These are phyloP conservation scores for Oryzias sinensis DNA, from an alignment of 2,797 vertebrate genomes.

Conservation along the genomic window DNA sequence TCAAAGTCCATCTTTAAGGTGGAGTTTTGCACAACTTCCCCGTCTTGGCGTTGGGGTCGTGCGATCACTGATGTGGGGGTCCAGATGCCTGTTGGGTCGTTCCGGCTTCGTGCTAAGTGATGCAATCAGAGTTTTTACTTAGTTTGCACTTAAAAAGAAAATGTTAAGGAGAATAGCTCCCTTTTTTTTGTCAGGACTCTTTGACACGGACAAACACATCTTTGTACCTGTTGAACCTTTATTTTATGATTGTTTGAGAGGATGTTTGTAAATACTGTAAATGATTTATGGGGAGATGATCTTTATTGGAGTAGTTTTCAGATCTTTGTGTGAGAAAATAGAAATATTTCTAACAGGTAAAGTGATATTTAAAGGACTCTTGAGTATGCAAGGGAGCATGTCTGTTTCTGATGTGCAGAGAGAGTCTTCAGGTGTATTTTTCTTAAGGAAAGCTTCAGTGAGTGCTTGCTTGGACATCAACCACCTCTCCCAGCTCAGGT, in stretches of 20 bases:
- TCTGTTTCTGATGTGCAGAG: constrained; percentile 81
- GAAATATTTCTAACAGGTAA: constrained; percentile 90
- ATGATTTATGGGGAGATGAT: constrained; percentile 77
- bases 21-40: constrained; percentile 85
- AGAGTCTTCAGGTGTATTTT: constrained; percentile 82
- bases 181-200: constrained; percentile 74
- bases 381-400: constrained; percentile 84
- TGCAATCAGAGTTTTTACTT: constrained; percentile 85
- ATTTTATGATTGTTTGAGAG: constrained; percentile 90
- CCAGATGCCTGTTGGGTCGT: constrained; percentile 78
- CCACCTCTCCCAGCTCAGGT: constrained; percentile 78
- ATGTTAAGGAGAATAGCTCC: constrained; percentile 86
- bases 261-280: constrained; percentile 86
- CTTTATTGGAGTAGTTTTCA: constrained; percentile 77
- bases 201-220: constrained; percentile 51
- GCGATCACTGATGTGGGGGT: constrained; percentile 59
- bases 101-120: constrained; percentile 87
- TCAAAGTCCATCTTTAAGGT: constrained; percentile 45
- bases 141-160: constrained; percentile 93
- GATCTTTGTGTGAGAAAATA: constrained; percentile 83
- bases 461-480: constrained; percentile 64
- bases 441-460: constrained; percentile 74
- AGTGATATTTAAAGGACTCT: constrained; percentile 84
- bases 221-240: constrained; percentile 89
- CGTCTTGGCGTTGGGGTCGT: constrained; percentile 51